Percentiles rank a stretch among this genome's conserved stretches.
phyloP scores from a whole-genome alignment of 2,888 invertebrate species.

The Nemoura dubitans region DNA sequence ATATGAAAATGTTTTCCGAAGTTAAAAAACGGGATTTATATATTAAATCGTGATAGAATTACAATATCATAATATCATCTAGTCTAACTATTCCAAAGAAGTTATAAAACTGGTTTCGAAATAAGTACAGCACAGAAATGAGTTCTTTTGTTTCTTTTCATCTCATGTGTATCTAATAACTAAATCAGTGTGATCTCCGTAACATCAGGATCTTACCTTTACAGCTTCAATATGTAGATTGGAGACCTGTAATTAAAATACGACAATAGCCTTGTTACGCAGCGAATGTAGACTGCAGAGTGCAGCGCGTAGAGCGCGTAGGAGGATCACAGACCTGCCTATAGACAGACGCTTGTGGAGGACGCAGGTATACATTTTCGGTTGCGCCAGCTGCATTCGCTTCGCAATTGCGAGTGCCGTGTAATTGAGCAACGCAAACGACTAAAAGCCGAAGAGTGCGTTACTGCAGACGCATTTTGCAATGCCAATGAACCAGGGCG shows the following conservation, averaged over 20 bases:
- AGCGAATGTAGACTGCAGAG: not conserved
- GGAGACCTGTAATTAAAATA: not conserved
- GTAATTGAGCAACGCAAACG: too few species aligned
- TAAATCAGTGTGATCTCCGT: not conserved
- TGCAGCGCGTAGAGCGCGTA: too few species aligned
- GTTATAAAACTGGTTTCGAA: slow-evolving; percentile 13
- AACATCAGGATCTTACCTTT: not conserved
- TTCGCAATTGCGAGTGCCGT: too few species aligned
- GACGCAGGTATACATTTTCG: too few species aligned
- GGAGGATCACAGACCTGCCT: too few species aligned
- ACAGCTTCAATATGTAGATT: not conserved
- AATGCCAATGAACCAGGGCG: too few species aligned
- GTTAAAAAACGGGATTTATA: not conserved
- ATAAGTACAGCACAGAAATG: not conserved
- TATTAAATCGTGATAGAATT: slow-evolving; percentile 27
- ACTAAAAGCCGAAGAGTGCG: too few species aligned
- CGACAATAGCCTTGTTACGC: not conserved
- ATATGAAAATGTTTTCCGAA: slow-evolving; percentile 32
- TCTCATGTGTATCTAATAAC: not conserved
- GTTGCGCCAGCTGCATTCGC: too few species aligned
- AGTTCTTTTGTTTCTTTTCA: slow-evolving; percentile 21
- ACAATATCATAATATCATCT: not conserved
- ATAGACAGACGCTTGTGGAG: too few species aligned
- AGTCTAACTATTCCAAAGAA: not conserved
- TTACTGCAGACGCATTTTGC: too few species aligned